Evolutionary conservation across 2,888 invertebrate genomes (phyloP), one percentile per base, ranked within the genome.

Genomic region (Oscheius sp.): DNA sequence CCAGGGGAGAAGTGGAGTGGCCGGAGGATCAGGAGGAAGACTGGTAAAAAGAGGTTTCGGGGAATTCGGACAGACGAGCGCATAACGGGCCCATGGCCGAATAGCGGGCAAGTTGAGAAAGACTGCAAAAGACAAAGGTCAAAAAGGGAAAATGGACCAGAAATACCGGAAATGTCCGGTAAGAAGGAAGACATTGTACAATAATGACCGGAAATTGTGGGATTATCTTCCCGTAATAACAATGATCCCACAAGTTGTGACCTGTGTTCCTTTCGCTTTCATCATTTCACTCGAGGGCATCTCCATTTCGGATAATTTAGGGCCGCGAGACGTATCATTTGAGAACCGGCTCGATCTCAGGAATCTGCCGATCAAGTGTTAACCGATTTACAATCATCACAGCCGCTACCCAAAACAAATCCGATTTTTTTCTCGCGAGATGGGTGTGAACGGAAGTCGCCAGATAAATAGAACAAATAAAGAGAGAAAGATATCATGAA

Each of bases 261-360:
- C 16, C 49, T 13, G 16, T 49, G 2, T 21, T 13, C 5, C 21
- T 49, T 49, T 49, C 16, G 49, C 21, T 49, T 49, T 49, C 49
- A 12, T 45, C 16, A 18, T 49, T 49, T 49, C 55, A 16, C 55
- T 13, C 25, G 23, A 13, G 23, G 55, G 21, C 55, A 55, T 23
- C 25, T 25, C 21, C 55, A 55, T 63, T n/a, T 46, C 66, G 66
- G 66, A 66, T 66, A 66, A 66, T 66, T 66, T 66, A 66, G 66
- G 66, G 66, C 18, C 66, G 66, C 66, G 66, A 45, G 41, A 18
- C 66, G 27, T 66, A 66, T 66, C 66, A 66, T 66, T 66, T 66
- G 49, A 25, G 7, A 66, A 66, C 66, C 49, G 66, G 66, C 41
- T 43, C 43, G 16, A 2, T 29, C 43, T 61, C 61, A 61, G 41